Evolutionary conservation across 2,113 vertebrate genomes (phyloP).

Genomic region (Oryzias javanicus): DNA sequence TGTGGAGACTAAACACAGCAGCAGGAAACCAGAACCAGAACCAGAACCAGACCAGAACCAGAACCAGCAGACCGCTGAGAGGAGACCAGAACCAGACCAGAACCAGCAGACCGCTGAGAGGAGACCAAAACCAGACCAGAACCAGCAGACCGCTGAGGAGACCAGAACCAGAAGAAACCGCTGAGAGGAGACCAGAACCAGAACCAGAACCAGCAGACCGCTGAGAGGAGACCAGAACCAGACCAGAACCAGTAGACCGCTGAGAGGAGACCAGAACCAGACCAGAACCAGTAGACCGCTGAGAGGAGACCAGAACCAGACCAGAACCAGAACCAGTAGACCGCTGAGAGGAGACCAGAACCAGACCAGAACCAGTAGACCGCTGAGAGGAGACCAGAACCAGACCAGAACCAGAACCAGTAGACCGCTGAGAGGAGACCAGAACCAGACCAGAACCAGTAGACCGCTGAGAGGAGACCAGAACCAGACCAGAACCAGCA

Average conservation of each 20-base stretch:
- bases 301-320: constrained; percentile 1
- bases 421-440: too few relatives aligned
- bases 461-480: too few relatives aligned
- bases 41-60: not conserved
- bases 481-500: not conserved
- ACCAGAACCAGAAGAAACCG: constrained; percentile 42
- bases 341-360: too few relatives aligned
- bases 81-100: constrained; percentile 29
- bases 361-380: not conserved
- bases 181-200: not conserved
- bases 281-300: too few relatives aligned
- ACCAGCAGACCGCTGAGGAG: too few relatives aligned
- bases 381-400: too few relatives aligned
- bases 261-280: constrained; percentile 58
- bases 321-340: constrained; percentile 49
- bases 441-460: constrained; percentile 38
- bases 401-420: constrained; percentile 9
- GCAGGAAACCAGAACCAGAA: constrained; percentile 53
- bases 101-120: too few relatives aligned
- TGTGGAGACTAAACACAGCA: constrained; percentile 57
- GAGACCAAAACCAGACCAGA: constrained; percentile 1
- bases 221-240: constrained; percentile 5
- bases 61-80: too few relatives aligned
- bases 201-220: too few relatives aligned
- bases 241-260: not conserved